These are phyloP conservation scores for Pristionchus entomophagus DNA, from an alignment of 2,888 invertebrate species.

Conservation along the genomic window DNA sequence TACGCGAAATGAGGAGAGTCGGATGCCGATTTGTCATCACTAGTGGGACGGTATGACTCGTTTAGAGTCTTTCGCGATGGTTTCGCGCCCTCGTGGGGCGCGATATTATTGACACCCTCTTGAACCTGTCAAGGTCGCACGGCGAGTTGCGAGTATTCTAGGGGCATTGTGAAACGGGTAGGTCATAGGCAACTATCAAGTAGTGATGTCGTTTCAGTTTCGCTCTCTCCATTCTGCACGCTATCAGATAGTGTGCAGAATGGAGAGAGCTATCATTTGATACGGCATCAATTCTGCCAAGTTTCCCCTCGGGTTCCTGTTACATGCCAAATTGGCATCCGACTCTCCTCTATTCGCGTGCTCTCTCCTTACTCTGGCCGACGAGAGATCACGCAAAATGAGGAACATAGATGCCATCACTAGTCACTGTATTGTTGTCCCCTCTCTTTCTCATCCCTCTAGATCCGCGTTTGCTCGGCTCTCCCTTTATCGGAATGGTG, in stretches of 20 bases:
- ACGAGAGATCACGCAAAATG: too few relatives aligned
- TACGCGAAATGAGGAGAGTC: too few relatives aligned
- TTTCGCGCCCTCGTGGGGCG: neutral
- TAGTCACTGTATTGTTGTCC: neutral
- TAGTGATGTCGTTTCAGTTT: neutral
- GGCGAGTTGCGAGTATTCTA: neutral
- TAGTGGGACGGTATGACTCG: neutral
- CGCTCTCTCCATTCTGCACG: neutral
- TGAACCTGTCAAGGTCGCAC: constrained; percentile 17
- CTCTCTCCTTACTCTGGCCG: too few relatives aligned
- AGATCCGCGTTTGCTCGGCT: neutral
- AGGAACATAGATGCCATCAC: too few relatives aligned
- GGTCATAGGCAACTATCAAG: too few relatives aligned
- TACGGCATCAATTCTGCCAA: too few relatives aligned
- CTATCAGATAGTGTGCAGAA: too few relatives aligned
- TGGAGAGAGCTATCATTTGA: too few relatives aligned
- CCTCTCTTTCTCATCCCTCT: neutral
- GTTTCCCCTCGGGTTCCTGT: too few relatives aligned
- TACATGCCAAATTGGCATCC: too few relatives aligned
- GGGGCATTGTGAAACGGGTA: neutral
- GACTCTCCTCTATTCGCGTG: neutral
- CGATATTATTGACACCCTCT: neutral
- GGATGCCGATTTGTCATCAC: too few relatives aligned
- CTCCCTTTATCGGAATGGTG: constrained; percentile 3
- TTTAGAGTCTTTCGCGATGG: neutral